Evolutionary conservation across 1,140 invertebrate genomes (phyloP).

Genomic region (Zaprionus nigranus): DNA sequence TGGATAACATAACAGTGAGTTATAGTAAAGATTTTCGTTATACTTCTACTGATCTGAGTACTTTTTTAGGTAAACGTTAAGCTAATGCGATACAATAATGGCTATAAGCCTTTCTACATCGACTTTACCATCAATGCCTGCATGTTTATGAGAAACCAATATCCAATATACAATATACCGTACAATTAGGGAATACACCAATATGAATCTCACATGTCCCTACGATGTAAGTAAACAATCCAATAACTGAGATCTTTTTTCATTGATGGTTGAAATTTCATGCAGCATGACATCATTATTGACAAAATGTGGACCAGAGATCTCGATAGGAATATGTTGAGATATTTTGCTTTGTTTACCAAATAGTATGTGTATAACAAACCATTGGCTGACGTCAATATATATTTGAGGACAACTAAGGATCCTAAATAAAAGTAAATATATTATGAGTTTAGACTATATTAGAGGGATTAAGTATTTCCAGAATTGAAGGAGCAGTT

Average conservation of each 20-base stretch:
- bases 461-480: neutral
- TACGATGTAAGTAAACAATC: neutral
- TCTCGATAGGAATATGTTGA: constrained; percentile 14
- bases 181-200: too few species aligned
- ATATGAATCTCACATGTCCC: neutral
- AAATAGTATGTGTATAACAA: constrained; percentile 5
- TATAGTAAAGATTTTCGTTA: neutral
- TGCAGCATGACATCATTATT: constrained; percentile 41
- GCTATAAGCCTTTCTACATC: constrained; percentile 34
- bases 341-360: constrained; percentile 24
- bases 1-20: constrained; percentile 14
- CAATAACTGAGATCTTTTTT: neutral
- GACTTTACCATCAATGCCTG: constrained; percentile 27
- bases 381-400: neutral
- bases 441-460: neutral
- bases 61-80: neutral
- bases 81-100: constrained; percentile 21
- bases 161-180: too few species aligned
- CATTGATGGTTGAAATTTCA: neutral
- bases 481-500: too few species aligned
- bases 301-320: constrained; percentile 39
- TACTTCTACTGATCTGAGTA: too few species aligned
- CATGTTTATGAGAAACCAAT: constrained; percentile 9
- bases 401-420: neutral
- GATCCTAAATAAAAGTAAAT: neutral